These are phyloP conservation scores for Psilopsiagon aymara DNA, from an alignment of 2,113 vertebrate genomes.

Conservation along the genomic window DNA sequence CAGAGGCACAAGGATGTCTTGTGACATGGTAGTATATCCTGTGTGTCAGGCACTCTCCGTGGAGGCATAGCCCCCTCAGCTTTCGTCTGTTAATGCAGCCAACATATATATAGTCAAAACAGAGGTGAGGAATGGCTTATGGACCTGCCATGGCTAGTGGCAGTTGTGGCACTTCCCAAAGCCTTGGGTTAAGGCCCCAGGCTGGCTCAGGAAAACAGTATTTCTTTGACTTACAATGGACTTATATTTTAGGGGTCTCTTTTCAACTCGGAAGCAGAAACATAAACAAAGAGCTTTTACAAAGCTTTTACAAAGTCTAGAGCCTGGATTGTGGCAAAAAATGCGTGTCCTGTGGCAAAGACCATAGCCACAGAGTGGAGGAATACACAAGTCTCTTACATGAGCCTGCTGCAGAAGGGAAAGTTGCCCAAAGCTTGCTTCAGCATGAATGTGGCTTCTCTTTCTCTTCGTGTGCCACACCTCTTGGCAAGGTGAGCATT, in stretches of 20 bases:
- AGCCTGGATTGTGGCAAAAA: not conserved
- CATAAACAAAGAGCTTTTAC: not conserved
- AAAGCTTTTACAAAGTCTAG: not conserved
- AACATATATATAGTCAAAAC: not conserved
- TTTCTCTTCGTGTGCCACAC: conserved; percentile 54
- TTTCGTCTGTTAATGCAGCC: not conserved
- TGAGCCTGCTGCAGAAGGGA: conserved; percentile 19
- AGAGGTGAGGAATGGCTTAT: not conserved
- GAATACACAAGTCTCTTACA: conserved; percentile 54
- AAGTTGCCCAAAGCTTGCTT: conserved; percentile 64
- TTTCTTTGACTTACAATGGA: not conserved
- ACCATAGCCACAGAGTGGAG: not conserved
- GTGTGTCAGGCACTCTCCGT: rapidly evolving
- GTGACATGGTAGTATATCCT: not conserved
- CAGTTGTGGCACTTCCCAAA: not conserved
- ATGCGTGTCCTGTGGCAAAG: conserved; percentile 16
- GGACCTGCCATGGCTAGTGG: not conserved
- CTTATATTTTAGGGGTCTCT: not conserved
- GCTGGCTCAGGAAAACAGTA: not conserved
- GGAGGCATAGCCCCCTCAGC: not conserved
- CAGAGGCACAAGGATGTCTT: not conserved
- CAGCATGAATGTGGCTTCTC: conserved; percentile 40
- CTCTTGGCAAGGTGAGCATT: conserved; percentile 71
- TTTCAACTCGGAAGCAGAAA: not conserved
- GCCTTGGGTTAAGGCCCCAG: not conserved